Evolutionary conservation across 2,797 vertebrate species (phyloP), one percentile per base, ranked within the genome.

Genomic region (Agapornis canus): DNA sequence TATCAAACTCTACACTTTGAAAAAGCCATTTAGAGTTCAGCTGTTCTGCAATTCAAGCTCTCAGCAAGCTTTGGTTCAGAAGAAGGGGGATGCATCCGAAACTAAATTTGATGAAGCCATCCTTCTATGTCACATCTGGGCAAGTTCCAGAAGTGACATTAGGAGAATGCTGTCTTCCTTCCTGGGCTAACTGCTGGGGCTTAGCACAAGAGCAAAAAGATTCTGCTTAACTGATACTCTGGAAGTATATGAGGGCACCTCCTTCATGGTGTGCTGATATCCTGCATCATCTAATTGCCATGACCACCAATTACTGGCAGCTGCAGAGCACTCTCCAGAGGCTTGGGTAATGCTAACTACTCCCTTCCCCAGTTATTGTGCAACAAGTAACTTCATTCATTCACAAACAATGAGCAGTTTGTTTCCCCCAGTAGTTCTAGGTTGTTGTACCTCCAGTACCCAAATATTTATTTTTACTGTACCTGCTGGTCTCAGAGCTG

Each of bases 401-500:
- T 63, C 32, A 29, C 52, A 37, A 85, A 35, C 18, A 26, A 13
- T 31, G 22, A 20, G 21, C 19, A 15, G 1, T 8, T 79, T 39
- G 25, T 9, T 12, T 39, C 26, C 25, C 32, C 32, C 32, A 18
- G 4, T 10, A 56, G 35, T 23, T 43, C 40, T 14, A 61, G 54
- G 8, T 23, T 6, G 14, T 13, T 22, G 21, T 15, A 39, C 10
- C 31, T 11, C 15, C 1, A 40, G 54, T 21, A 45, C 52, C 7
- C 3, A 10, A 59, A 2, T 4, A 1, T 2, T 20, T 16, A 1
- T 11, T 39, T 27, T 15, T 20, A n/a, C 94, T 6, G 43, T 97
- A 99, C 99, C 99, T 99, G 97, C 99, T 99, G 0, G 99, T 99
- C 97, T 99, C 99, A 0, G 96, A 8, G 79, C 99, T 99, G 98